Evolutionary conservation across 2,888 invertebrate genomes (phyloP).

Genomic region (Ellobium chinense): DNA sequence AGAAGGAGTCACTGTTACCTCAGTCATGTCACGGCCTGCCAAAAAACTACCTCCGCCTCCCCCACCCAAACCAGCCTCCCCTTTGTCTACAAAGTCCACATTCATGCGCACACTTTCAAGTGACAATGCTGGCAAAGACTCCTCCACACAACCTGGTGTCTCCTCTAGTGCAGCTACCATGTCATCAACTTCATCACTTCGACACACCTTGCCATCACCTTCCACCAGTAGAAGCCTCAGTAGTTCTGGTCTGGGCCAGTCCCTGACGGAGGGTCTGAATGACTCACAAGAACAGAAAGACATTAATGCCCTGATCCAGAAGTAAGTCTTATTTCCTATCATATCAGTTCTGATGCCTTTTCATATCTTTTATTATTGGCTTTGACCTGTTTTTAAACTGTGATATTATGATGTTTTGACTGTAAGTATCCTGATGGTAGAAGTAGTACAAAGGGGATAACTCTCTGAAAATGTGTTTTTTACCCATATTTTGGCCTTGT

Average conservation of each 20-base stretch:
- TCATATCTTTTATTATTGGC: neutral
- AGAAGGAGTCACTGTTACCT: neutral
- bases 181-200: neutral
- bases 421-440: no score
- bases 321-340: conserved; percentile 63
- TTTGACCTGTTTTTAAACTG: no score
- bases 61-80: neutral
- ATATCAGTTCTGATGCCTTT: no score
- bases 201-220: neutral
- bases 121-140: neutral
- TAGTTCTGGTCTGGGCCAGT: conserved; percentile 23
- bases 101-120: neutral
- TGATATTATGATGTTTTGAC: no score
- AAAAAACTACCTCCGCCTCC: conserved; percentile 8
- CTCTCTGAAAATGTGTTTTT: no score
- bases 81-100: neutral
- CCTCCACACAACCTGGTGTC: neutral
- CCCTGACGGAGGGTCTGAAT: neutral
- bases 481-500: no score
- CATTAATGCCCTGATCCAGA: conserved; percentile 69
- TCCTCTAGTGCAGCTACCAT: neutral
- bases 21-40: neutral
- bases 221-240: neutral
- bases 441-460: no score
- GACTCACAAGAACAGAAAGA: conserved; percentile 60